phyloP scores from a whole-genome alignment of 2,797 vertebrate species.

The Apogon talboti region DNA sequence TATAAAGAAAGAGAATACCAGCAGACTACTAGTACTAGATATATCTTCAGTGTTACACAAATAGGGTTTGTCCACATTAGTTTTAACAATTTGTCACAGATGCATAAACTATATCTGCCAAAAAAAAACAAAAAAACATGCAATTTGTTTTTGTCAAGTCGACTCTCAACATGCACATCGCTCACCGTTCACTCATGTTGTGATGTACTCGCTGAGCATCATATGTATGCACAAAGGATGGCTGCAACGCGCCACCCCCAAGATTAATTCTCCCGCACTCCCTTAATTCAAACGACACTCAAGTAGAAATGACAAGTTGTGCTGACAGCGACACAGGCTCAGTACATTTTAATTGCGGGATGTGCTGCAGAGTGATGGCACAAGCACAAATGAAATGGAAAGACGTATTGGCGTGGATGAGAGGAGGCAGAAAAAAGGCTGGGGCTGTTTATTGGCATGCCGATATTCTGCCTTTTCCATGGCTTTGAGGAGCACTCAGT shows the following conservation, averaged over 20 bases:
- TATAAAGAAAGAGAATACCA: too few relatives aligned
- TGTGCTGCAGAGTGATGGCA: slow-evolving; percentile 29
- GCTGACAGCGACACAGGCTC: slow-evolving; percentile 44
- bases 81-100: slow-evolving; percentile 8
- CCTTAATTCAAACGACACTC: slow-evolving; percentile 34
- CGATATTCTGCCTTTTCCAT: slow-evolving; percentile 17
- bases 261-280: slow-evolving; percentile 26
- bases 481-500: slow-evolving; percentile 41
- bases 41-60: background rate
- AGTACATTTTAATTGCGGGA: slow-evolving; percentile 53
- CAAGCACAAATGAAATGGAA: slow-evolving; percentile 31
- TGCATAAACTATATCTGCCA: background rate
- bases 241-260: slow-evolving; percentile 16
- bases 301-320: slow-evolving; percentile 41
- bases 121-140: background rate
- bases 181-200: background rate
- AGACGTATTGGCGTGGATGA: slow-evolving; percentile 35
- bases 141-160: slow-evolving; percentile 4
- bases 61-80: background rate
- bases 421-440: slow-evolving; percentile 13
- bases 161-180: background rate
- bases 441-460: slow-evolving; percentile 32
- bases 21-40: background rate
- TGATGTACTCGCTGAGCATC: slow-evolving; percentile 6
- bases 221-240: slow-evolving; percentile 10